phyloP scores from a whole-genome alignment of 2,888 invertebrate genomes.

The Orthosia incerta region DNA sequence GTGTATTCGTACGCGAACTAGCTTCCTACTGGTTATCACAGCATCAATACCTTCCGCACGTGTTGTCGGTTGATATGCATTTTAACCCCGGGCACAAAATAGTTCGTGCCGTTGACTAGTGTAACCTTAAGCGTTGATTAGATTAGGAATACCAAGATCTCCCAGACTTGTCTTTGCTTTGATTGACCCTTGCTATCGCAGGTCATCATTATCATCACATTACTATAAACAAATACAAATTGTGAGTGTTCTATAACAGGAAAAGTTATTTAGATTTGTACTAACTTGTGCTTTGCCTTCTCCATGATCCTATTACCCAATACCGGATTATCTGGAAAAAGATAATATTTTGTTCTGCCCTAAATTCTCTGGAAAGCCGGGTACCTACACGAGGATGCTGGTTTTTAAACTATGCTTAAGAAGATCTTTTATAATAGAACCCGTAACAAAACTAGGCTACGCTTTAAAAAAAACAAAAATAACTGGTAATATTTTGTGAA shows the following conservation, averaged over 20 bases:
- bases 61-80: too few relatives aligned
- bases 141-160: too few relatives aligned
- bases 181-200: constrained; percentile 16
- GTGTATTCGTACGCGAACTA: too few relatives aligned
- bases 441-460: too few relatives aligned
- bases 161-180: too few relatives aligned
- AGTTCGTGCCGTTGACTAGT: too few relatives aligned
- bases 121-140: too few relatives aligned
- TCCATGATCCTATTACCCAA: not conserved
- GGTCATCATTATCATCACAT: constrained; percentile 21
- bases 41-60: too few relatives aligned
- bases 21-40: too few relatives aligned
- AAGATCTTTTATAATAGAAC: not conserved
- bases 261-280: not conserved
- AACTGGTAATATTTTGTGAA: not conserved
- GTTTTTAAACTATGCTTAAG: not conserved
- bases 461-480: not conserved
- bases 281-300: not conserved
- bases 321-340: too few relatives aligned
- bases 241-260: not conserved
- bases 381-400: too few relatives aligned
- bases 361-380: not conserved
- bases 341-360: not conserved
- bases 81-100: too few relatives aligned
- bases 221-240: constrained; percentile 8